Conservation (phyloP, 2,797 vertebrate genomes). For the Anolis apletophallus region DNA sequence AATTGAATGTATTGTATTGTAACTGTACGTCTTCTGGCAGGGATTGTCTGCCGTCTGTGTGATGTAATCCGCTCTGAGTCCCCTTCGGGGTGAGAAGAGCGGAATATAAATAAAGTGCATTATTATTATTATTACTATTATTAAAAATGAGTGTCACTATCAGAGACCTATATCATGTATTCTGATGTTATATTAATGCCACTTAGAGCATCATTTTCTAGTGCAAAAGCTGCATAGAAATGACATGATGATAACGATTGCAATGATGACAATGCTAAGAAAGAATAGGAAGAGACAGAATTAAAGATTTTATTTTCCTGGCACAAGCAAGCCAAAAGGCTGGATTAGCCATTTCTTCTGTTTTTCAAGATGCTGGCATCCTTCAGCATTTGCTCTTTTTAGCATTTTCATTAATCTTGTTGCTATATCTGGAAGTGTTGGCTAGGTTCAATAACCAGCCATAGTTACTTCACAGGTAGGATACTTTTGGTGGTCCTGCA, state of each 20-base stretch:
- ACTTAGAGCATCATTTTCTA: background rate
- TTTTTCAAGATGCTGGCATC: background rate
- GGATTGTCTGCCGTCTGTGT: too few relatives aligned
- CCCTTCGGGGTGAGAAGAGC: too few relatives aligned
- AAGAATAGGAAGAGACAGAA: too few relatives aligned
- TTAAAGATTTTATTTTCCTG: background rate
- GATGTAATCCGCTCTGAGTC: too few relatives aligned
- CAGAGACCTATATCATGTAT: too few relatives aligned
- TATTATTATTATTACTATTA: too few relatives aligned
- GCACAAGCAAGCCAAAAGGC: background rate
- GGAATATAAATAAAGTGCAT: too few relatives aligned
- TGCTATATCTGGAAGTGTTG: background rate
- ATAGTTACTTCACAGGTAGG: background rate
- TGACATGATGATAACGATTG: background rate
- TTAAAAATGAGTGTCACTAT: too few relatives aligned
- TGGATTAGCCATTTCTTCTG: background rate
- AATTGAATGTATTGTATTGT: too few relatives aligned
- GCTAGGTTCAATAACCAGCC: background rate
- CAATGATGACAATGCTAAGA: background rate
- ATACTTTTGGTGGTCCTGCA: slow-evolving; percentile 17
- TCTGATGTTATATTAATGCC: background rate
- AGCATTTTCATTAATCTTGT: background rate
- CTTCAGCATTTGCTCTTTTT: background rate
- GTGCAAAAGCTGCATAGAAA: background rate
- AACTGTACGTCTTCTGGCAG: too few relatives aligned